Base-by-base conservation (phyloP, 2,113 vertebrate genomes). In the Numida meleagris region DNA sequence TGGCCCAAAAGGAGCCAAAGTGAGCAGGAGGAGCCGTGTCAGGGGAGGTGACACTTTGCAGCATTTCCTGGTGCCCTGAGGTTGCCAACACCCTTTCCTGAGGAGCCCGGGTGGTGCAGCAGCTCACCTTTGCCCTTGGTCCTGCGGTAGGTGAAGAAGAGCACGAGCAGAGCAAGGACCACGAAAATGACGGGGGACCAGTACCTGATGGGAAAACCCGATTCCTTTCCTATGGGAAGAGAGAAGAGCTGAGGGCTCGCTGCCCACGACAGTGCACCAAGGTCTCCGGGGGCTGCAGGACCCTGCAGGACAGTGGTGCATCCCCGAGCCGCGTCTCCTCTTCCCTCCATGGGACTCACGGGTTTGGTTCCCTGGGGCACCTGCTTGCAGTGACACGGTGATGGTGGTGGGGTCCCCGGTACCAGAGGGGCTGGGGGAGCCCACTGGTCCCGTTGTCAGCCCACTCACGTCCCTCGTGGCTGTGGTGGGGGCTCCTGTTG, bases 401-500 rank as follows among this genome's bases (percentile, higher is more conserved):
- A 23, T 42, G 50, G 13, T 17, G 27, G 8, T 0, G 7, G 13
- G 2, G 29, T 25, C 36, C 21, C 6, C 0, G 1, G 8, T 33
- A 53, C 20, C 0, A 0, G 24, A 18, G 7, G 46, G 38, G 33
- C 0, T 19, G 2, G 36, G 4, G 21, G 45, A 25, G 24, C 10
- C 58, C 1, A 2, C 6, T 1, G 51, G 19, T 76, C 66, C 6
- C 0, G 12, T 9, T 0, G 12, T 33, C 45, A 24, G 6, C 10
- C 23, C 0, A 6, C 4, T 42, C 29, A 2, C 18, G 0, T 21
- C 46, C n/a, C 16, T 3, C 0, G 25, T 0, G 6, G 48, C 16
- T 1, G 48, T 1, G 50, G 3, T 16, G 70, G 55, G 24, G 4
- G 10, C 15, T 29, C n/a, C 67, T 0, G 4, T 17, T 1, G 48